phyloP scores from a whole-genome alignment of 2,113 vertebrate species.

The Lonchura striata region DNA sequence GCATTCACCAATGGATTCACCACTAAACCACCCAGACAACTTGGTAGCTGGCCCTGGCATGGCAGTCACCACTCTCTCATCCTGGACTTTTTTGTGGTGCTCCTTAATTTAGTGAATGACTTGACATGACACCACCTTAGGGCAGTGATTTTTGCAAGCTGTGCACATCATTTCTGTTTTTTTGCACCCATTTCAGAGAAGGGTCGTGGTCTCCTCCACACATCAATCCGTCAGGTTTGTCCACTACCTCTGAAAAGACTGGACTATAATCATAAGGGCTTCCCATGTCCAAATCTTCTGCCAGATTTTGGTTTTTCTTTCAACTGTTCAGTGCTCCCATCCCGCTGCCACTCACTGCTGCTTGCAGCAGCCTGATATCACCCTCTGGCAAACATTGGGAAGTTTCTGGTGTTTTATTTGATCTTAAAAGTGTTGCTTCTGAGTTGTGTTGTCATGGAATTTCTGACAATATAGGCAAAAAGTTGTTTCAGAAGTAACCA shows the following conservation, averaged over 20 bases:
- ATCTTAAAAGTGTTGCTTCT: neutral
- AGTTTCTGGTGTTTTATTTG: neutral
- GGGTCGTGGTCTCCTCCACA: neutral
- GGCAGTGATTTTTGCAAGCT: neutral
- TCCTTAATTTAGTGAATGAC: neutral
- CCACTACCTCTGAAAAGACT: neutral
- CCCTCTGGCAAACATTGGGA: neutral
- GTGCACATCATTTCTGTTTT: fast-evolving
- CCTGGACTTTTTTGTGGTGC: neutral
- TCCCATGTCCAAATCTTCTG: neutral
- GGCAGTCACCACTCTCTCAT: neutral
- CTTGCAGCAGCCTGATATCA: neutral
- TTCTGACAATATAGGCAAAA: neutral
- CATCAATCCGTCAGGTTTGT: neutral
- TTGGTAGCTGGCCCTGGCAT: neutral
- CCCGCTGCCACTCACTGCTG: neutral
- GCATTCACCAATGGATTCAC: neutral
- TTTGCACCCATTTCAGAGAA: neutral
- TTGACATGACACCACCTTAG: neutral
- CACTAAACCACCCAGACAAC: neutral
- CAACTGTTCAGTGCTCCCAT: neutral
- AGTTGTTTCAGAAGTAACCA: neutral
- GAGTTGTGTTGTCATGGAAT: fast-evolving
- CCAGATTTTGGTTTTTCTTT: neutral
- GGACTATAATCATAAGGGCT: too few relatives aligned